These are phyloP conservation scores for Apogon talboti DNA, from an alignment of 2,797 vertebrate genomes.

Conservation along the genomic window DNA sequence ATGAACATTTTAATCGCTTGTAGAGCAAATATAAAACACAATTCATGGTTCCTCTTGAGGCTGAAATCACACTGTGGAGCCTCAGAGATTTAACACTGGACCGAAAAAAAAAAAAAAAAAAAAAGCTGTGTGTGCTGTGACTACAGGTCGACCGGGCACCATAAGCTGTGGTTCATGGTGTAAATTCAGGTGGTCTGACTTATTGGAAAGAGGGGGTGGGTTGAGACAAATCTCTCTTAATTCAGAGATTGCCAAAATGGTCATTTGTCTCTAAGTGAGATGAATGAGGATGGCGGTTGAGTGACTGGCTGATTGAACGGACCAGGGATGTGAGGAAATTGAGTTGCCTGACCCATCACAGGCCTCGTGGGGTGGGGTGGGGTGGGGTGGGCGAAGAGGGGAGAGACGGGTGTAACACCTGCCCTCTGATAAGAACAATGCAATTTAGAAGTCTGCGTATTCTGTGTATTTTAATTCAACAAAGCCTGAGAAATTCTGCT, in stretches of 20 bases:
- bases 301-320: slow-evolving; percentile 79
- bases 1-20: slow-evolving; percentile 65
- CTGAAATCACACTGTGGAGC: slow-evolving; percentile 3
- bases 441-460: slow-evolving; percentile 4
- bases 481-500: neutral
- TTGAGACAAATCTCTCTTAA: slow-evolving; percentile 79
- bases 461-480: neutral
- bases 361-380: slow-evolving; percentile 47
- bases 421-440: slow-evolving; percentile 52
- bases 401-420: slow-evolving; percentile 44
- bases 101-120: neutral
- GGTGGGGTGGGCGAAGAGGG: slow-evolving; percentile 36
- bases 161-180: slow-evolving; percentile 39
- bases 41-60: slow-evolving; percentile 27
- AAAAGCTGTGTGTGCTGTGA: slow-evolving; percentile 13
- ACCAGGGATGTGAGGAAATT: slow-evolving; percentile 74
- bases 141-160: slow-evolving; percentile 33
- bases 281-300: slow-evolving; percentile 81
- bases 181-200: slow-evolving; percentile 61
- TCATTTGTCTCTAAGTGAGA: slow-evolving; percentile 84
- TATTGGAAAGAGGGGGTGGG: slow-evolving; percentile 42
- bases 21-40: slow-evolving; percentile 57
- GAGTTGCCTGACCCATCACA: slow-evolving; percentile 75
- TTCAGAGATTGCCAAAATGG: slow-evolving; percentile 80
- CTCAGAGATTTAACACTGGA: slow-evolving; percentile 37